phyloP scores from a whole-genome alignment of 2,888 invertebrate genomes.

The Stramonita haemastoma region DNA sequence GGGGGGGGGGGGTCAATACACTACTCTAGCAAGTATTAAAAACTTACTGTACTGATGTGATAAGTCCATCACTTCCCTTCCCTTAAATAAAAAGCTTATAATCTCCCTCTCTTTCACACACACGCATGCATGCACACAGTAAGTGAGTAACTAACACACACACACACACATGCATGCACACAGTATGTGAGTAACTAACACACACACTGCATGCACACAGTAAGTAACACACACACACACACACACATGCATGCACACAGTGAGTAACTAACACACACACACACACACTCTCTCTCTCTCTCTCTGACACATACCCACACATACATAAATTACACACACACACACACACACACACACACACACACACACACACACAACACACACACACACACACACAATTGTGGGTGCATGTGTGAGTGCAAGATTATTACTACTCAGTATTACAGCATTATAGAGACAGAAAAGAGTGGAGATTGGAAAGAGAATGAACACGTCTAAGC shows the following conservation, averaged over 20 bases:
- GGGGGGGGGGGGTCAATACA: no score
- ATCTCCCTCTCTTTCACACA: neutral
- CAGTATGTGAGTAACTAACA: no score
- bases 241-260: slow-evolving; percentile 4
- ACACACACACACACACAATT: neutral
- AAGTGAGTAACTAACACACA: no score
- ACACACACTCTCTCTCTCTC: neutral
- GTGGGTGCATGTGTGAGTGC: neutral
- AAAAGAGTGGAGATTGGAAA: neutral
- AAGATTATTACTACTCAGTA: neutral
- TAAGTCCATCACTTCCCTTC: no score
- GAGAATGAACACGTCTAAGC: no score
- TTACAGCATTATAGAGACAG: no score
- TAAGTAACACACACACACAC: neutral
- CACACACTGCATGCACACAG: neutral
- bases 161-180: neutral
- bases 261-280: neutral
- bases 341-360: neutral
- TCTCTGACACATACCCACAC: neutral
- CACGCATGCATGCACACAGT: neutral
- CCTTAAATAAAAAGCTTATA: no score
- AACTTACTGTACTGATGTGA: no score
- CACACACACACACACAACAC: neutral
- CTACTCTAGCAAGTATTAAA: no score
- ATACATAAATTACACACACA: neutral